These are phyloP conservation scores for Euschistus heros DNA, from an alignment of 1,140 invertebrate genomes.

Conservation along the genomic window DNA sequence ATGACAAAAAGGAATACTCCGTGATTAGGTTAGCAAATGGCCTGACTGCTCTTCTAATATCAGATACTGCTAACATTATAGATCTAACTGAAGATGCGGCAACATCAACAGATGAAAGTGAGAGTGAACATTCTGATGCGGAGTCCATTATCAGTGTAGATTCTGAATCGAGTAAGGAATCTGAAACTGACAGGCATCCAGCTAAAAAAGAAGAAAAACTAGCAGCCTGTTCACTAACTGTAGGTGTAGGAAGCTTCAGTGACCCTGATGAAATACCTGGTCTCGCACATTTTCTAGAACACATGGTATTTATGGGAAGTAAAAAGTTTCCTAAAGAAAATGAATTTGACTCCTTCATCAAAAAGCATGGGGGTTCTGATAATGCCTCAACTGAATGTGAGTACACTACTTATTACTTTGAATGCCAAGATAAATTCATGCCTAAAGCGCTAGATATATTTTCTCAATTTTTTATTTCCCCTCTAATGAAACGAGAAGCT, in stretches of 20 bases:
- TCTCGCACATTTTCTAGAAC: conserved; percentile 87
- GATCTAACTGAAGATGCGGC: background rate
- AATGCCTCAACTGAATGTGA: conserved; percentile 61
- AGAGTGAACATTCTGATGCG: background rate
- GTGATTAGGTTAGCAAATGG: conserved; percentile 27
- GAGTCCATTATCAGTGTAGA: background rate
- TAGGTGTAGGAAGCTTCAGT: conserved; percentile 45
- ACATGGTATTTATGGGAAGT: conserved; percentile 78
- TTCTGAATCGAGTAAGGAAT: background rate
- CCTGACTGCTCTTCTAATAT: conserved; percentile 26
- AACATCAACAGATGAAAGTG: background rate
- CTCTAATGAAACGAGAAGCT: conserved; percentile 73
- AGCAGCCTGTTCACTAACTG: conserved; percentile 58
- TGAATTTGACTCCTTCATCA: conserved; percentile 41
- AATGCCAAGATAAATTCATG: conserved; percentile 68
- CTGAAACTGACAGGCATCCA: background rate
- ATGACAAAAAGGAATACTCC: conserved; percentile 26
- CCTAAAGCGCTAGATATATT: conserved; percentile 69
- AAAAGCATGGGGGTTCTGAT: conserved; percentile 37
- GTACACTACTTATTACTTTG: conserved; percentile 77
- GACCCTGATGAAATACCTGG: conserved; percentile 69
- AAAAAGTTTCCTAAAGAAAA: conserved; percentile 46
- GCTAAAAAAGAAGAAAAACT: conserved; percentile 32
- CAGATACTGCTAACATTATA: conserved; percentile 14
- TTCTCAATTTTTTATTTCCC: conserved; percentile 80